A percentile compares a stretch with the other conserved stretches of the same genome.
Conservation (phyloP, 2,797 vertebrate species). For the Nannoperca australis region DNA sequence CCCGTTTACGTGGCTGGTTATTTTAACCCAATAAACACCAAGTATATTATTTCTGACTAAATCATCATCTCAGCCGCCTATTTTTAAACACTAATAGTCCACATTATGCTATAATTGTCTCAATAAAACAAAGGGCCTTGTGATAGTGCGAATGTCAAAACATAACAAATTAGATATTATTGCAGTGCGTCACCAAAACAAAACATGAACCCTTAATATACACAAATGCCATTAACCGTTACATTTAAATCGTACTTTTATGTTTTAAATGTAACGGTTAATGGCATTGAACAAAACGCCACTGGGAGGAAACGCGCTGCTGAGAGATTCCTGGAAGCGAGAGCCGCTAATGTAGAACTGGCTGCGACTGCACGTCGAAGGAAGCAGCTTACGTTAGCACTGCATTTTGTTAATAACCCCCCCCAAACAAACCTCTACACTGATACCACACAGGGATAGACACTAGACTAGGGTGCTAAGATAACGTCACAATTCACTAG, state of each 20-base stretch:
- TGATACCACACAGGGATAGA: background rate
- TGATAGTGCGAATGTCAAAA: slow-evolving; percentile 32
- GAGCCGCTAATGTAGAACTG: slow-evolving; percentile 37
- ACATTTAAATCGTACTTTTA: background rate
- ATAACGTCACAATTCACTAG: rapidly evolving
- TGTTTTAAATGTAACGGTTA: too few species aligned
- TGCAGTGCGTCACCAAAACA: slow-evolving; percentile 21
- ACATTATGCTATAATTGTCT: background rate
- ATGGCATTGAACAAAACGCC: background rate
- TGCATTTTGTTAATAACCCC: slow-evolving; percentile 21
- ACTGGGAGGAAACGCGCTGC: slow-evolving; percentile 5
- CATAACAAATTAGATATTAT: slow-evolving; percentile 53
- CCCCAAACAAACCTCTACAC: background rate
- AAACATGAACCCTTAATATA: background rate
- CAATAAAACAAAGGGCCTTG: background rate
- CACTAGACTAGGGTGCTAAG: rapidly evolving
- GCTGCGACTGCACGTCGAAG: slow-evolving; percentile 46
- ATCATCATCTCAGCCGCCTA: background rate
- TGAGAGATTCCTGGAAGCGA: slow-evolving; percentile 3
- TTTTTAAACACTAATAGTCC: background rate
- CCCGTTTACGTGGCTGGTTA: slow-evolving; percentile 1
- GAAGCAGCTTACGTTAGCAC: slow-evolving; percentile 50
- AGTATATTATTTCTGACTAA: too few species aligned
- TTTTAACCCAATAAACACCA: background rate
- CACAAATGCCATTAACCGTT: background rate